Evolutionary conservation across 2,113 vertebrate species (phyloP).

Genomic region (Alosa alosa): DNA sequence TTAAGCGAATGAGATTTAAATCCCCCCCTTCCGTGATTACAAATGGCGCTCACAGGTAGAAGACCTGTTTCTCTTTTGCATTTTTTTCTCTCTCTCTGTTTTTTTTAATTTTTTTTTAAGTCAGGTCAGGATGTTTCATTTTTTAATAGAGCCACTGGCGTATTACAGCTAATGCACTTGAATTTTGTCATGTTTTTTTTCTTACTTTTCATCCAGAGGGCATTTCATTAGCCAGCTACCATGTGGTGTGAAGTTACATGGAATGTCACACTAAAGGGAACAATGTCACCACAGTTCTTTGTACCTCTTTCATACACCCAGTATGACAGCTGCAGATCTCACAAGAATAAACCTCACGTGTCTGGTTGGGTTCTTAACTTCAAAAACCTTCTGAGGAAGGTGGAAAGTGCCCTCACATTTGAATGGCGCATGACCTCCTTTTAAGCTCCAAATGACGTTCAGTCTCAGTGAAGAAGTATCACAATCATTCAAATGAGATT

Average conservation of each 20-base stretch:
- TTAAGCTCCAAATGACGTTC: not conserved
- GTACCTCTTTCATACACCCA: not conserved
- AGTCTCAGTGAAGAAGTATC: not conserved
- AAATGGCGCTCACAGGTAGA: not conserved
- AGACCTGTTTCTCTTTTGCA: not conserved
- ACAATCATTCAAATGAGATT: not conserved
- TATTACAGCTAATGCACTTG: not conserved
- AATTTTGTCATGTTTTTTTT: not conserved
- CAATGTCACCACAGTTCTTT: not conserved
- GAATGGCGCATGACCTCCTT: not conserved
- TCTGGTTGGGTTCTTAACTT: not conserved
- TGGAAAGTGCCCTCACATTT: not conserved
- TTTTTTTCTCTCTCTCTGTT: not conserved
- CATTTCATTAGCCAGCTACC: not conserved
- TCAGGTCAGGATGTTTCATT: not conserved
- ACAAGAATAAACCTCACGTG: too few relatives aligned
- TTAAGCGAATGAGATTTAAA: constrained; percentile 35
- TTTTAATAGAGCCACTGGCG: not conserved
- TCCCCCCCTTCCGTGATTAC: not conserved
- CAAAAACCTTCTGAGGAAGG: not conserved
- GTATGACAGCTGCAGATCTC: not conserved
- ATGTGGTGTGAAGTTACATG: not conserved
- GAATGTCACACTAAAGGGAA: not conserved
- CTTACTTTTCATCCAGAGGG: not conserved
- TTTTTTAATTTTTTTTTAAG: not conserved